These are phyloP conservation scores for Lathamus discolor DNA, from an alignment of 2,113 vertebrate species.

Conservation along the genomic window DNA sequence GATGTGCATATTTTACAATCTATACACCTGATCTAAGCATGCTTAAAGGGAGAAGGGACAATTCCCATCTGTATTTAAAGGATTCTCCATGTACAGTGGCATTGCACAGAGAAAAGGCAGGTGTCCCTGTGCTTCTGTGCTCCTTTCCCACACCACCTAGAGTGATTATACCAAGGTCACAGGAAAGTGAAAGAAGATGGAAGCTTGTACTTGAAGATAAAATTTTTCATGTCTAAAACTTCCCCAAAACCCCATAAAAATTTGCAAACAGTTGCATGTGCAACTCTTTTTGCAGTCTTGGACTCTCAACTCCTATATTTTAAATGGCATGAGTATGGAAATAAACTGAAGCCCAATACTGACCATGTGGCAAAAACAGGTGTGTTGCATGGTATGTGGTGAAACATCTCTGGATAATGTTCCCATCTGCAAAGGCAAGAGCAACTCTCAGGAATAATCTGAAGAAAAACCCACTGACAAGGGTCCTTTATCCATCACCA, in stretches of 20 bases:
- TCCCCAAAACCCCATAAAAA: background rate
- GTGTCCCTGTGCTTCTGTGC: background rate
- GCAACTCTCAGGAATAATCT: background rate
- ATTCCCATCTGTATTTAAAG: background rate
- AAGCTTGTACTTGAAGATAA: background rate
- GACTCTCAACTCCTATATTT: background rate
- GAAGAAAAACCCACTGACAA: background rate
- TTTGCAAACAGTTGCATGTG: background rate
- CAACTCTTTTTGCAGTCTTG: background rate
- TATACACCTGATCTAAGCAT: background rate
- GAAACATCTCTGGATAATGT: background rate
- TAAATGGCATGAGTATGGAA: background rate
- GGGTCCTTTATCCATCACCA: background rate
- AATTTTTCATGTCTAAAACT: background rate
- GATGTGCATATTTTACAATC: background rate
- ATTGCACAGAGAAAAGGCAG: background rate
- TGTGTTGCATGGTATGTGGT: accelerated
- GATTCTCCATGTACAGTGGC: background rate
- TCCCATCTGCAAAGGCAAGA: background rate
- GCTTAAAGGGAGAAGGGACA: background rate
- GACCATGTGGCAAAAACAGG: background rate
- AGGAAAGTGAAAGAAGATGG: background rate
- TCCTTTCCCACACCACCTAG: background rate
- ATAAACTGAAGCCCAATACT: background rate
- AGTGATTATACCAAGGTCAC: background rate